Base-by-base conservation (phyloP, 2,888 invertebrate species). In the Orthosia incerta region DNA sequence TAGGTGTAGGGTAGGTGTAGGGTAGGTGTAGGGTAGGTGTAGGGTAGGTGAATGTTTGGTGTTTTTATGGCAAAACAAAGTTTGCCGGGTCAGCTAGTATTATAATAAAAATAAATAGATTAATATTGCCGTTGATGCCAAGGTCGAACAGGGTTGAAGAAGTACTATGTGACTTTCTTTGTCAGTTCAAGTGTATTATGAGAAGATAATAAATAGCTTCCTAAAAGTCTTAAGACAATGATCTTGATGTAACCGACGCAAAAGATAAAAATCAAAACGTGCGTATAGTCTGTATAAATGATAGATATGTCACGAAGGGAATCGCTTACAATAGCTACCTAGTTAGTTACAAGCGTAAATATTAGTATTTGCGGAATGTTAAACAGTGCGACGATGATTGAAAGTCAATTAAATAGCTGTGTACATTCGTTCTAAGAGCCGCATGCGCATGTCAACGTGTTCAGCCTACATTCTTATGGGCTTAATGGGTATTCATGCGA, bases 351-450 rank as follows among this genome's bases (percentile, higher is more conserved):
- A 18, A 56, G 15, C 50, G 31, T 70, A 65, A 81, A 64, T 61
- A 78, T 74, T 50, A 23, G 48, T 51, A 70, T 50, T 55, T 51
- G 12, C 4, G 75, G 82, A 82, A 82, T 79, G 67, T 74, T 66
- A 71, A 75, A 79, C 79, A 74, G 45, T 11, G 69, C 39, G 51
- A 69, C 74, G 61, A 55, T 71, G 50, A 62, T 68, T 74, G 74
- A 70, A 82, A 74, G 67, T 69, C 68, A 71, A 82, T 82, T 71
- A 79, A 60, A 80, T 57, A 65, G 62, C 69, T 76, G 76, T 80
- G 76, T 76, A 55, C 51, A 64, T 75, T 50, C 48, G 46, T 53
- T 53, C 50, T 50, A 31, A 56, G 77, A 59, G 57, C 1, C 31
- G 55, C 67, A 5, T 46, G 26, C 31, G 46, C 67, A 5, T 55